Evolutionary conservation across 2,113 vertebrate species (phyloP), one percentile per base, ranked within the genome.

Genomic region (Nycticorax nycticorax): DNA sequence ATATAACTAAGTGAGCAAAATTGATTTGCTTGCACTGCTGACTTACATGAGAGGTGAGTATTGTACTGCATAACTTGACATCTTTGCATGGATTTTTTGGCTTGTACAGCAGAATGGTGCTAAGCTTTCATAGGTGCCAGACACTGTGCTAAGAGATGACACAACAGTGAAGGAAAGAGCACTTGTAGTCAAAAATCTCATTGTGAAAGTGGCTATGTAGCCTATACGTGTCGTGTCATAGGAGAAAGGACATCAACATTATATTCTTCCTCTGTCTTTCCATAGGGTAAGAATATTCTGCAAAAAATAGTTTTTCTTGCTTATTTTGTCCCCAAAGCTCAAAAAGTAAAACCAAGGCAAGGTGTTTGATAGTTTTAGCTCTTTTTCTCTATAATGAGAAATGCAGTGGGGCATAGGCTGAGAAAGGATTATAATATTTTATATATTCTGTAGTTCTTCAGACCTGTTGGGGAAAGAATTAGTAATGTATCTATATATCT

Each of bases 401-500:
- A 91, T 6, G 28, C 91, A 94, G 71, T 18, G 43, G n/a, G 0
- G 2, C 57, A 80, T 74, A 67, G n/a, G 79, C 67, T 96, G 86
- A 71, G 85, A 73, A 73, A 71, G 88, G 55, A 93, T 94, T 93
- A 87, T 93, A 93, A 94, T 85, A 79, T 83, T 88, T 89, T 76
- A 89, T 82, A 66, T 93, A 55, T 95, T 91, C 87, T 95, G 41
- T 95, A 91, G 88, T 93, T 97, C 95, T 98, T 92, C 96, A 96
- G 97, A 97, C 91, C 97, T 97, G 95, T 98, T 97, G 97, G 89
- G 88, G 94, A 96, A 97, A 97, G 95, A 97, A 98, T 98, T 97
- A 98, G 98, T 98, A 98, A 98, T 96, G 93, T 97, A 98, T 98
- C 98, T 98, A 98, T 96, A 96, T 97, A 98, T 97, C 97, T 97